Percentiles rank a stretch among this genome's conserved stretches.
These are phyloP conservation scores for Melanaphis sacchari DNA, from an alignment of 1,140 invertebrate genomes.

Conservation along the genomic window DNA sequence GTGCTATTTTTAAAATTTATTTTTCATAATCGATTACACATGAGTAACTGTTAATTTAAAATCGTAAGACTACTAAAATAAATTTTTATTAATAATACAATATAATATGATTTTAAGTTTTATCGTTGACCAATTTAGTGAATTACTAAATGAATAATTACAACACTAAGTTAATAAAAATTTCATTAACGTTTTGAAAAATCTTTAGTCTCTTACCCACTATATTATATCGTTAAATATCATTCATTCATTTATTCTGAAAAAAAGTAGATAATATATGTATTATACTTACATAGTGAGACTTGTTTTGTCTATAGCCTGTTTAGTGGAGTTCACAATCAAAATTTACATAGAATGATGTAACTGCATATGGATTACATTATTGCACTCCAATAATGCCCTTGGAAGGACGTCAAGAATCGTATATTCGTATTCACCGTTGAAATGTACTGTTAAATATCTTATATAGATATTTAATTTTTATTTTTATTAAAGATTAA, in stretches of 20 bases:
- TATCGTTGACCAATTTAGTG: neutral
- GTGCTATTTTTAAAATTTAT: neutral
- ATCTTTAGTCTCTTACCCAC: neutral
- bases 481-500: neutral
- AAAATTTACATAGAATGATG: constrained; percentile 28
- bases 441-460: constrained; percentile 2
- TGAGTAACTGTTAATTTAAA: neutral
- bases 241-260: neutral
- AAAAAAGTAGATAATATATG: neutral
- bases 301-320: constrained; percentile 9
- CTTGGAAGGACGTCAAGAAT: constrained; percentile 28
- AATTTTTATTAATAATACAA: too few species aligned
- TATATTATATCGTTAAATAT: neutral
- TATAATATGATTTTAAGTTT: neutral
- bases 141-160: neutral
- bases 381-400: neutral
- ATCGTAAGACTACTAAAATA: too few species aligned
- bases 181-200: neutral
- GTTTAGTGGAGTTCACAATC: neutral
- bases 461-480: neutral
- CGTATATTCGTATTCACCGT: neutral
- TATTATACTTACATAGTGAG: neutral
- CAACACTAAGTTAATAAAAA: neutral
- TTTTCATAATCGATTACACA: neutral
- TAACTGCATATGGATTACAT: neutral